A percentile compares a stretch with the other conserved stretches of the same genome.
These are phyloP conservation scores for Helostoma temminkii DNA, from an alignment of 2,797 vertebrate species.

Conservation along the genomic window DNA sequence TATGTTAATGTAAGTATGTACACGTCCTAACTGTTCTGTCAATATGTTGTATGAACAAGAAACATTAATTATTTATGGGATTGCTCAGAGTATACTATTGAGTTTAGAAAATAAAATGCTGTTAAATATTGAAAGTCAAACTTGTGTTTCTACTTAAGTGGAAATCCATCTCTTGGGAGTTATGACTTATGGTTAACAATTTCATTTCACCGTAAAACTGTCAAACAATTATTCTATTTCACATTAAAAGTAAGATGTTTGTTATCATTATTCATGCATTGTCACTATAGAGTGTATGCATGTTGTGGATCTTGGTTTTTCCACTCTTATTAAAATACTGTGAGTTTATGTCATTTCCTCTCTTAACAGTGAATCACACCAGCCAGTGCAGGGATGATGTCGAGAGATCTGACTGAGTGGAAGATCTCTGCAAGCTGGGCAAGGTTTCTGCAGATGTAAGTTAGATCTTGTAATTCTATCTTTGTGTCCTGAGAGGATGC, in stretches of 20 bases:
- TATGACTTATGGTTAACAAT: no score
- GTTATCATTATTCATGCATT: neutral
- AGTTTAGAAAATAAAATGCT: no score
- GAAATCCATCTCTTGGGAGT: neutral
- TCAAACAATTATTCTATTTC: no score
- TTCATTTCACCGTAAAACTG: no score
- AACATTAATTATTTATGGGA: no score
- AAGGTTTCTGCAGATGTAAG: constrained; percentile 53
- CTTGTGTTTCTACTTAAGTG: no score
- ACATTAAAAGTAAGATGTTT: neutral
- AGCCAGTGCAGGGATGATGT: neutral
- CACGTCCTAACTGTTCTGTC: no score
- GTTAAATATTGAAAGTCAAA: no score
- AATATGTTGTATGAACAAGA: no score
- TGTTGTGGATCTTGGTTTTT: constrained; percentile 33
- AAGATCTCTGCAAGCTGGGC: constrained; percentile 39
- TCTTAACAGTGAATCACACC: neutral
- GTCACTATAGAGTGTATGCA: neutral
- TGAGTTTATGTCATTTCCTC: neutral
- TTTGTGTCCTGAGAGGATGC: constrained; percentile 89
- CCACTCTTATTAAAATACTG: neutral
- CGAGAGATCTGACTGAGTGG: constrained; percentile 35
- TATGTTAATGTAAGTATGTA: no score
- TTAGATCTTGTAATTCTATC: constrained; percentile 74
- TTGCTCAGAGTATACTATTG: no score